These are phyloP conservation scores for Poecile atricapillus DNA, from an alignment of 2,113 vertebrate species.

Conservation along the genomic window DNA sequence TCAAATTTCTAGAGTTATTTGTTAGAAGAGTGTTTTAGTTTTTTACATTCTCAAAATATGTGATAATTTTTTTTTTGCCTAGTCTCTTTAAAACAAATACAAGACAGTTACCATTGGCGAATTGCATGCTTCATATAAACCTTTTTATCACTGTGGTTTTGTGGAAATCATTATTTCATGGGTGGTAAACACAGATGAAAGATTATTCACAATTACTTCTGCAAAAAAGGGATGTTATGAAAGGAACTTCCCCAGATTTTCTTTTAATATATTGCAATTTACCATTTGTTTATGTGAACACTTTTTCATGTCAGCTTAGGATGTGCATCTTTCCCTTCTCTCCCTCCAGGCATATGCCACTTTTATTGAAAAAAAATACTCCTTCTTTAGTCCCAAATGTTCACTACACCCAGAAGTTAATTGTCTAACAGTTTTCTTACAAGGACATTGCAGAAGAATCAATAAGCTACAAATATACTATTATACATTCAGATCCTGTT, in stretches of 20 bases:
- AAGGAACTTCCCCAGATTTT: constrained; percentile 9
- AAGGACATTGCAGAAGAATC: neutral
- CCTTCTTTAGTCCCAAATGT: neutral
- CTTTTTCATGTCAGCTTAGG: neutral
- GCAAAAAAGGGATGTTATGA: constrained; percentile 36
- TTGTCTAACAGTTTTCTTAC: constrained; percentile 11
- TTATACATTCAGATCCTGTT: constrained; percentile 31
- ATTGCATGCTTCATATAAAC: constrained; percentile 61
- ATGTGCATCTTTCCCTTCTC: neutral
- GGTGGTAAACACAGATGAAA: constrained; percentile 67
- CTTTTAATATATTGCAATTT: constrained; percentile 35
- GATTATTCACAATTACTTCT: constrained; percentile 46
- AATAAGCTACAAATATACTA: neutral
- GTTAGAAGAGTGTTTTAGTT: neutral
- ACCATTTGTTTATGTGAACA: constrained; percentile 21
- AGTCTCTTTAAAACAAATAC: constrained; percentile 37
- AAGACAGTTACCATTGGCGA: constrained; percentile 49
- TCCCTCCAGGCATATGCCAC: neutral
- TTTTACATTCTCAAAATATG: constrained; percentile 21
- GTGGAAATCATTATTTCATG: constrained; percentile 67
- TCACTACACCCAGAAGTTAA: neutral
- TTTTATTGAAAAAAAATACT: constrained; percentile 15
- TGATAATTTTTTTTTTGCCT: constrained; percentile 28
- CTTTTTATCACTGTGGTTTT: constrained; percentile 64
- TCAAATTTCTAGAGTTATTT: constrained; percentile 10